Percentiles rank a stretch among this genome's conserved stretches.
Conservation (phyloP, 2,888 invertebrate species). For the Eupithecia vulgata region DNA sequence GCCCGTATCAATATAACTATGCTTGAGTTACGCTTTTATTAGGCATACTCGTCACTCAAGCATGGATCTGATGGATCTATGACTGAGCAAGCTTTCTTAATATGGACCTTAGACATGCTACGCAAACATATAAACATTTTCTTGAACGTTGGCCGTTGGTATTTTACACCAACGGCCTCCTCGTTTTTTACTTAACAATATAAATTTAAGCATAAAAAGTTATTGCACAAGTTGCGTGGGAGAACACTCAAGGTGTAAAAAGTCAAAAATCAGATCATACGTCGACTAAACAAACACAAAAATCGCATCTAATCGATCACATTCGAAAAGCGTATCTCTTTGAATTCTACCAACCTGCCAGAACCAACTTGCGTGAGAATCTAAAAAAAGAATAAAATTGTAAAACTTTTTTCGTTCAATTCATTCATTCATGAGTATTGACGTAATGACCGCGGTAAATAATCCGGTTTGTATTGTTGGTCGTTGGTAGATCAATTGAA, state of each 20-base stretch:
- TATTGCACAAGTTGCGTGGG: slow-evolving; percentile 61
- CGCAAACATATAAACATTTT: not conserved
- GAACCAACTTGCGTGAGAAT: slow-evolving; percentile 69
- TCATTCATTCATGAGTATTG: slow-evolving; percentile 64
- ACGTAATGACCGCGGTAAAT: slow-evolving; percentile 77
- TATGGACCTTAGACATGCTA: not conserved
- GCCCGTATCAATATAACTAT: no score
- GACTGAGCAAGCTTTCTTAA: no score
- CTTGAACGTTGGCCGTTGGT: not conserved
- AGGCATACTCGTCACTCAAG: no score
- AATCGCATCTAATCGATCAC: slow-evolving; percentile 78
- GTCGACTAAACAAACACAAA: slow-evolving; percentile 73
- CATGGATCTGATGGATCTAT: no score
- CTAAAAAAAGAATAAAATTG: slow-evolving; percentile 45
- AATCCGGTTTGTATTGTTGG: slow-evolving; percentile 75
- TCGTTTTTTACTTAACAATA: not conserved
- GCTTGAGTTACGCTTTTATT: no score
- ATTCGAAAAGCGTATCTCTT: slow-evolving; percentile 56
- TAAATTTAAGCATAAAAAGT: not conserved
- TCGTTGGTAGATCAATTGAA: slow-evolving; percentile 56
- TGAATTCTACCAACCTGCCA: slow-evolving; percentile 61
- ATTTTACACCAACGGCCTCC: no score
- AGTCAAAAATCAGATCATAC: slow-evolving; percentile 52
- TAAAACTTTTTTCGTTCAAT: slow-evolving; percentile 49
- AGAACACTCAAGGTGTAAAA: slow-evolving; percentile 59